Percentiles rank a stretch among this genome's conserved stretches.
These are phyloP conservation scores for Zele albiditarsus DNA, from an alignment of 2,888 invertebrate genomes.

Conservation along the genomic window DNA sequence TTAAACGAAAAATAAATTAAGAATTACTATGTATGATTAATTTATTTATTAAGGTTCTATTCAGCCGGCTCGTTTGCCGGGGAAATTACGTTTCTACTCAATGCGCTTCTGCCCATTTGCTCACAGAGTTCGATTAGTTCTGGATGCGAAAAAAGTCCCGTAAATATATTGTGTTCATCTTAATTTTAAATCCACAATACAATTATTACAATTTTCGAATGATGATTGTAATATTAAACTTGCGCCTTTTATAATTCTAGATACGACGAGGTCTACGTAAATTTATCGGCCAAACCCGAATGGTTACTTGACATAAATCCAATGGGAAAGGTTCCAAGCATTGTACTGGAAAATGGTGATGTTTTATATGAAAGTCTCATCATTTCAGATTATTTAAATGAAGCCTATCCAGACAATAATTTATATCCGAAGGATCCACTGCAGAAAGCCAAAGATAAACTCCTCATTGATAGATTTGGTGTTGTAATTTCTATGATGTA, in stretches of 20 bases:
- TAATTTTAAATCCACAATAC: too few species aligned
- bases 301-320: constrained; percentile 84
- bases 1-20: too few species aligned
- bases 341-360: constrained; percentile 82
- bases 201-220: too few species aligned
- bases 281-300: constrained; percentile 85
- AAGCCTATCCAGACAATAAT: constrained; percentile 80
- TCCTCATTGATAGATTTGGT: constrained; percentile 81
- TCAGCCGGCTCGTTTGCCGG: constrained; percentile 77
- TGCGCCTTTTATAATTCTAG: constrained; percentile 59
- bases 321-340: constrained; percentile 82
- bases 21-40: too few species aligned
- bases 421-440: constrained; percentile 81
- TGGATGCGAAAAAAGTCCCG: constrained; percentile 86
- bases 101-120: constrained; percentile 92
- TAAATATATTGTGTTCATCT: constrained; percentile 64
- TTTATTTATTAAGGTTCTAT: constrained; percentile 76
- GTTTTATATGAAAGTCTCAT: constrained; percentile 87
- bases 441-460: constrained; percentile 82
- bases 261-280: constrained; percentile 83
- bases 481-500: constrained; percentile 66
- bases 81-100: constrained; percentile 83
- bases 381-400: constrained; percentile 87
- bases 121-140: constrained; percentile 82
- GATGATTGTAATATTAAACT: too few species aligned